Evolutionary conservation across 2,113 vertebrate genomes (phyloP).

Genomic region (Shinisaurus crocodilurus): DNA sequence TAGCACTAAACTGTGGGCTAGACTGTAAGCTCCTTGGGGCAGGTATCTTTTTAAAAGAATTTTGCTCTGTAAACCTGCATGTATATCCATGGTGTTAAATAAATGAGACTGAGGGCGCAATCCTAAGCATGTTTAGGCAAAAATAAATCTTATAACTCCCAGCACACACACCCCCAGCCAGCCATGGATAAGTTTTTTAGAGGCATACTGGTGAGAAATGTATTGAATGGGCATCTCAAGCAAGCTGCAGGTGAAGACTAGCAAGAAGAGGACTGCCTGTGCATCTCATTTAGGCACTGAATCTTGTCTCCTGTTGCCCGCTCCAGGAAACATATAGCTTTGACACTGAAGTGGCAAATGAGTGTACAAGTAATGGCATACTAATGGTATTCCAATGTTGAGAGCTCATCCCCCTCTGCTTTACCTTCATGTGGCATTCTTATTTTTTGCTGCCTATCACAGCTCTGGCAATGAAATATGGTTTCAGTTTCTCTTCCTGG

Average conservation of each 20-base stretch:
- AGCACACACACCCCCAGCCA: too few relatives aligned
- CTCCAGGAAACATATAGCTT: neutral
- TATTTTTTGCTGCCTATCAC: rapidly evolving
- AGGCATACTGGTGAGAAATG: neutral
- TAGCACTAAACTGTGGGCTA: neutral
- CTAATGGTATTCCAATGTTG: too few relatives aligned
- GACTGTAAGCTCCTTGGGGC: neutral
- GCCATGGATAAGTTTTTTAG: neutral
- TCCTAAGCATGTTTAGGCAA: too few relatives aligned
- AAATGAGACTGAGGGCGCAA: neutral
- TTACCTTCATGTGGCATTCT: rapidly evolving
- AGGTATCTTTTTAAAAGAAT: neutral
- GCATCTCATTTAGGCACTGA: neutral
- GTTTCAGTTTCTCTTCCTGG: neutral
- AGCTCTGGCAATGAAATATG: rapidly evolving
- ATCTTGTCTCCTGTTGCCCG: neutral
- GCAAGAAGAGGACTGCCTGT: neutral
- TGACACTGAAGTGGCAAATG: neutral
- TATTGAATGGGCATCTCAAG: neutral
- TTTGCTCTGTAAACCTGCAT: neutral
- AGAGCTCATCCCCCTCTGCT: rapidly evolving
- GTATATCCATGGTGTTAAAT: neutral
- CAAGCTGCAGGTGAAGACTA: neutral
- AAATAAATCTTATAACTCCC: too few relatives aligned
- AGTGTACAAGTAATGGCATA: neutral